phyloP scores from a whole-genome alignment of 2,113 vertebrate species.

The Setophaga coronata region DNA sequence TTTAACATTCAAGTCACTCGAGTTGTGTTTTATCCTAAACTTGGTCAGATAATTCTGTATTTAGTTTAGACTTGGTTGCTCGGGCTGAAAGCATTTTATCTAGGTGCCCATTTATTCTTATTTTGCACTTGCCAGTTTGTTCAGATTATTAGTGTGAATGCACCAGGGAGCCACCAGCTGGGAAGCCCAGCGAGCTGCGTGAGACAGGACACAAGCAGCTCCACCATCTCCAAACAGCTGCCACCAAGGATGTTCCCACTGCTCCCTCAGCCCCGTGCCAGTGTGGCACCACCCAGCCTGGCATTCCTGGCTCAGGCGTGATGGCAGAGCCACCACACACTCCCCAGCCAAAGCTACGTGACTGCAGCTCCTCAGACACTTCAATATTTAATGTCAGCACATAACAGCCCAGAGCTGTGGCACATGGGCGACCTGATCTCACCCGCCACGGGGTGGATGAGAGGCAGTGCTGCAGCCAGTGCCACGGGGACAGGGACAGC shows the following conservation, averaged over 20 bases:
- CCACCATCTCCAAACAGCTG: accelerated
- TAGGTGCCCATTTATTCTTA: not conserved
- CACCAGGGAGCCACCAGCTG: not conserved
- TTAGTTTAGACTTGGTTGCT: not conserved
- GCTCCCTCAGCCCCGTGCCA: not conserved
- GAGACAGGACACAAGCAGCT: not conserved
- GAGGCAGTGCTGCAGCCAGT: not conserved
- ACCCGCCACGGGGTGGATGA: accelerated
- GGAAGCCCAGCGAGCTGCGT: not conserved
- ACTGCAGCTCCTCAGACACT: not conserved
- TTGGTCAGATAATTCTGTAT: not conserved
- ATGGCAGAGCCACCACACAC: not conserved
- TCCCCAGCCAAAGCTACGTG: not conserved
- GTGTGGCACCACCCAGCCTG: not conserved
- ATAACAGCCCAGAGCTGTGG: not conserved
- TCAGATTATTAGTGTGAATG: not conserved
- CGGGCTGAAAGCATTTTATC: not conserved
- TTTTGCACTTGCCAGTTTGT: not conserved
- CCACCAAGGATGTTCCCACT: accelerated
- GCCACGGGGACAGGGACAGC: not conserved
- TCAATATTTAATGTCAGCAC: not conserved
- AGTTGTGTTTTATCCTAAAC: not conserved
- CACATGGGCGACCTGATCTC: not conserved
- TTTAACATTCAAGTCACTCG: not conserved
- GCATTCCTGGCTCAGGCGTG: accelerated